Evolutionary conservation across 64 coral and sea anemone species (phyloP), one percentile per base, ranked within the genome.

Genomic region (Stichodactyla helianthus): DNA sequence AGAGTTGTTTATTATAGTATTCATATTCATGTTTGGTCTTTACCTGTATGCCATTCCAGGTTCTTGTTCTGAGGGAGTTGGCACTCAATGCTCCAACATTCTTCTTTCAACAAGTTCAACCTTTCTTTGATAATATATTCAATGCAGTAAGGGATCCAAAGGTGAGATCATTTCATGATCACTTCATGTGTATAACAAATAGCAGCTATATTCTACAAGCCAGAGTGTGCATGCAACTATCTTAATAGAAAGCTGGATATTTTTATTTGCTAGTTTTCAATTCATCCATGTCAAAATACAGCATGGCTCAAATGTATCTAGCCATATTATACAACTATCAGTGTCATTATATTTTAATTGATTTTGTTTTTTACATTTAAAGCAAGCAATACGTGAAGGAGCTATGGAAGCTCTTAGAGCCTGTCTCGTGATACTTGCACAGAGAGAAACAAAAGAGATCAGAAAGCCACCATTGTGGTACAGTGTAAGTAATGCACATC

Each of bases 71-170:
- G 63, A 87, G 91, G 53, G 97, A 99, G 55, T 85, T 99, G 51
- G 97, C 97, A 1, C 76, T 99, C 53, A 99, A 99, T 93, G 97
- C 97, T 17, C 97, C 93, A 44, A 99, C 97, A 62, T 99, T 99
- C 76, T 99, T 99, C 82, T 99, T 99, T 82, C 97, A 99, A 93
- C 97, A 99, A 99, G 90, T 99, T 19, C 97, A 99, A 7, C 97
- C 93, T 83, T 99, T 99, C 86, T 99, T 99, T 95, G 97, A 99
- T 63, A 99, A 93, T 82, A 99, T 99, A 82, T 95, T 94, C 51
- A 94, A 88, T 84, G 93, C 97, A 59, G 93, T 99, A 10, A 87
- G 97, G 15, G 97, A 99, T 28, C 97, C 93, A 14, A 99, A 99
- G 85, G 94, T 97, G 25, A 82, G 71, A 26, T 6, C 12, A 27